phyloP scores from a whole-genome alignment of 1,140 invertebrate genomes.

The Drosophila paulistorum region DNA sequence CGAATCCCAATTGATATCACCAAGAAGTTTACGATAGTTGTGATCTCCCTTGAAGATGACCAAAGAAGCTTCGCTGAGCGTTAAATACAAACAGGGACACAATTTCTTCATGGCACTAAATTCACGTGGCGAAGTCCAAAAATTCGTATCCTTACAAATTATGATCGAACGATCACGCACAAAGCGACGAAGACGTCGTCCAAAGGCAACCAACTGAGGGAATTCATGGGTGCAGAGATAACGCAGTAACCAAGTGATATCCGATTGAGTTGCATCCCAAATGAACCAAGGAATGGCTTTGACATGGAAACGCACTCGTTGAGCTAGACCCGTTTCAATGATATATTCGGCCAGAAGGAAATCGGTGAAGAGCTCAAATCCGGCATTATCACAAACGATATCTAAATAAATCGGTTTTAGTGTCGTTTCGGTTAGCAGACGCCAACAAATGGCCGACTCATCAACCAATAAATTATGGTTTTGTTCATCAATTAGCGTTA shows the following conservation, averaged over 20 bases:
- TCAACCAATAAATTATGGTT: slow-evolving; percentile 43
- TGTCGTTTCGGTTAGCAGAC: slow-evolving; percentile 21
- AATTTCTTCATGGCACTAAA: slow-evolving; percentile 89
- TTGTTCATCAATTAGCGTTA: not conserved
- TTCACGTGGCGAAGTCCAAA: slow-evolving; percentile 94
- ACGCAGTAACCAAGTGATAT: slow-evolving; percentile 89
- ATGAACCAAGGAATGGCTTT: slow-evolving; percentile 98
- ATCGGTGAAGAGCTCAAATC: slow-evolving; percentile 96
- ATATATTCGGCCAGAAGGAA: slow-evolving; percentile 93
- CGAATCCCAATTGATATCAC: slow-evolving; percentile 92
- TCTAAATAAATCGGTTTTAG: slow-evolving; percentile 84
- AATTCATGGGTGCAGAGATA: slow-evolving; percentile 79
- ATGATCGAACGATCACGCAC: slow-evolving; percentile 83
- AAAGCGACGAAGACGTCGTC: slow-evolving; percentile 84
- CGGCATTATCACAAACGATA: slow-evolving; percentile 97
- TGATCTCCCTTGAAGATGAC: slow-evolving; percentile 98
- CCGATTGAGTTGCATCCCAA: slow-evolving; percentile 91
- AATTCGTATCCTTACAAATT: slow-evolving; percentile 85
- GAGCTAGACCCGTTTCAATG: slow-evolving; percentile 86
- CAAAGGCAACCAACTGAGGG: slow-evolving; percentile 81
- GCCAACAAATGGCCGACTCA: slow-evolving; percentile 50
- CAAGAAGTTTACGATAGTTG: slow-evolving; percentile 97
- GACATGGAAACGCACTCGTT: slow-evolving; percentile 91
- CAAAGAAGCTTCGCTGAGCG: slow-evolving; percentile 88
- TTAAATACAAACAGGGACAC: slow-evolving; percentile 89